Percentiles rank a stretch among this genome's conserved stretches.
Conservation (phyloP, 1,140 invertebrate species). For the Acromyrmex echinatior region DNA sequence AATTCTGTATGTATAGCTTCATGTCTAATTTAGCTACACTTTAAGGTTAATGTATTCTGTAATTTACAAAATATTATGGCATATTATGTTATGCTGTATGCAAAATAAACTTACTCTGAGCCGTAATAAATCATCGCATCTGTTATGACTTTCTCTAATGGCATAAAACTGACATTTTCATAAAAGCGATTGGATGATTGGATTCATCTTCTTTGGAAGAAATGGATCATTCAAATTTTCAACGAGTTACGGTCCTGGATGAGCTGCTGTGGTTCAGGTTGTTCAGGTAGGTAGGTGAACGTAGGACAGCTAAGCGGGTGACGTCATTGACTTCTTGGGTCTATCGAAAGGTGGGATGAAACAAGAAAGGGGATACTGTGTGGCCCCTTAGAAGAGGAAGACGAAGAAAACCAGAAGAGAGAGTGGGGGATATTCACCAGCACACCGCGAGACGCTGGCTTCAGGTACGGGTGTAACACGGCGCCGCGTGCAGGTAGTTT, state of each 20-base stretch:
- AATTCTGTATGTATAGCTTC: background rate
- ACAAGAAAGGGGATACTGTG: conserved; percentile 57
- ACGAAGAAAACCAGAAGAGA: conserved; percentile 65
- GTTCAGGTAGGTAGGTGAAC: conserved; percentile 79
- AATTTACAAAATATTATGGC: background rate
- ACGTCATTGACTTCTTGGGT: conserved; percentile 81
- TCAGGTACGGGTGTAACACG: conserved; percentile 81
- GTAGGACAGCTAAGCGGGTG: conserved; percentile 81
- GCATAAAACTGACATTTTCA: background rate
- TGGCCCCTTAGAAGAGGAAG: conserved; percentile 69
- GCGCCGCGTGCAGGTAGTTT: conserved; percentile 81
- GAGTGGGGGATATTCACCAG: conserved; percentile 82
- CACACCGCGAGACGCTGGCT: conserved; percentile 80
- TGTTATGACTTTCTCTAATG: background rate
- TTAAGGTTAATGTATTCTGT: background rate
- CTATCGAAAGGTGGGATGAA: conserved; percentile 74
- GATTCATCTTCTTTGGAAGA: background rate
- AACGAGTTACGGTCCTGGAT: conserved; percentile 58
- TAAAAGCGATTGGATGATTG: background rate
- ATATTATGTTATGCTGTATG: background rate
- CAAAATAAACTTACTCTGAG: background rate
- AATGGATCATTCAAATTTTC: background rate
- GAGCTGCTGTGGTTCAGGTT: conserved; percentile 52
- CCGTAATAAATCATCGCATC: background rate
- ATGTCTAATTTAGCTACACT: background rate